Base-by-base conservation (phyloP, 2,888 invertebrate genomes). In the Hydriomena furcata region DNA sequence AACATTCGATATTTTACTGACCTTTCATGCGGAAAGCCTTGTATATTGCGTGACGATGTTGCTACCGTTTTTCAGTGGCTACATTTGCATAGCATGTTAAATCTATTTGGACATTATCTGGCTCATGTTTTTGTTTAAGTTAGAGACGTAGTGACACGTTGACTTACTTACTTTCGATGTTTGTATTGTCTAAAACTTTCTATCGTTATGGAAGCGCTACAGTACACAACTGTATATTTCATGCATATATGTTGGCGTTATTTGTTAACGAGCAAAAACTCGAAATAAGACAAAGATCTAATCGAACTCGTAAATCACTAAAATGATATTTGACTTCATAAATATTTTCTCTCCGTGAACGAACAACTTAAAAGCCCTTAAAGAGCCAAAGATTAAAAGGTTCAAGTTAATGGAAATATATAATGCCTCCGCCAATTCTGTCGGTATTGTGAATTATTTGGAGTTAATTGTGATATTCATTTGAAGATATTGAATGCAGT, bases 1-100 rank as follows among this genome's bases (percentile, higher is more conserved):
- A 57, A 54, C 62, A 54, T 62, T 61, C 71, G 60, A 72, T 72
- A 71, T 67, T 66, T 60, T 52, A 52, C 52, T 52, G 52, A 52
- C 52, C 52, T 52, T 52, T 48, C 47, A 52, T 52, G 52, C 30
- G 46, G 46, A 42, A 47, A 52, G 30, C 52, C 43, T 52, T 43
- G 52, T 52, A 47, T 52, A 52, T 52, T 44, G 52, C 52, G 52
- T 52, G 52, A 52, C 47, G 43, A 48, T 37, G 43, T 30, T 20
- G 46, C 42, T 32, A 30, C 42, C 36, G 47, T 43, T 47, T 47
- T 48, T 52, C 37, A 32, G 46, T 32, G 37, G 38, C 20, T 47
- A 24, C 13, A 52, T 52, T 52, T 52, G 47, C 52, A 52, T 52
- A 52, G 20, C 43, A 38, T 52, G 52, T 32, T 50, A 41, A 45